Evolutionary conservation across 2,797 vertebrate species (phyloP).

Genomic region (Takifugu ocellatus): DNA sequence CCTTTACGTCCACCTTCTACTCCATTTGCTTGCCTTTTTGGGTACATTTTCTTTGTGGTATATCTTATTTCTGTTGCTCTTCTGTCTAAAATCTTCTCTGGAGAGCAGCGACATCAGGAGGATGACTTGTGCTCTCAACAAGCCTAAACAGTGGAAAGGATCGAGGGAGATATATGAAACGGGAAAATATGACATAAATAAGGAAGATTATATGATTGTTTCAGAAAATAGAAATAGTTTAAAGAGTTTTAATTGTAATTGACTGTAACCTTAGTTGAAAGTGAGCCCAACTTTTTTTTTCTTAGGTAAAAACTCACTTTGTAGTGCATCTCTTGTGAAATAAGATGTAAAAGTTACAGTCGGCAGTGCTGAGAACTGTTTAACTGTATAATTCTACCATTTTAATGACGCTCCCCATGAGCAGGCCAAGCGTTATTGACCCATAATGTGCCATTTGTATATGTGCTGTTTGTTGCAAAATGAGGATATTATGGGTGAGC

Average conservation of each 20-base stretch:
- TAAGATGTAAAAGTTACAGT: constrained; percentile 28
- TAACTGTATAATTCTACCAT: constrained; percentile 61
- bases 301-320: no score
- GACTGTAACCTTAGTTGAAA: no score
- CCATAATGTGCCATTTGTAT: constrained; percentile 34
- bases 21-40: not conserved
- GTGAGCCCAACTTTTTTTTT: no score
- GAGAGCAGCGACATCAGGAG: not conserved
- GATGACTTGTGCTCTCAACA: not conserved
- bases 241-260: no score
- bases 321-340: not conserved
- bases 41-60: not conserved
- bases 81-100: not conserved
- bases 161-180: not conserved
- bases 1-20: not conserved
- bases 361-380: constrained; percentile 41
- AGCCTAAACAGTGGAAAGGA: no score
- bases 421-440: constrained; percentile 50
- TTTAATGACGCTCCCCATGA: constrained; percentile 55
- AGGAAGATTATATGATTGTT: not conserved
- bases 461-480: constrained; percentile 59
- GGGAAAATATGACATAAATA: not conserved
- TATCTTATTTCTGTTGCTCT: not conserved
- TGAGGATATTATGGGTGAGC: constrained; percentile 61
- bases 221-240: not conserved